Percentiles rank a stretch among this genome's conserved stretches.
phyloP scores from a whole-genome alignment of 2,113 vertebrate genomes.

The Chlamydotis undulata region DNA sequence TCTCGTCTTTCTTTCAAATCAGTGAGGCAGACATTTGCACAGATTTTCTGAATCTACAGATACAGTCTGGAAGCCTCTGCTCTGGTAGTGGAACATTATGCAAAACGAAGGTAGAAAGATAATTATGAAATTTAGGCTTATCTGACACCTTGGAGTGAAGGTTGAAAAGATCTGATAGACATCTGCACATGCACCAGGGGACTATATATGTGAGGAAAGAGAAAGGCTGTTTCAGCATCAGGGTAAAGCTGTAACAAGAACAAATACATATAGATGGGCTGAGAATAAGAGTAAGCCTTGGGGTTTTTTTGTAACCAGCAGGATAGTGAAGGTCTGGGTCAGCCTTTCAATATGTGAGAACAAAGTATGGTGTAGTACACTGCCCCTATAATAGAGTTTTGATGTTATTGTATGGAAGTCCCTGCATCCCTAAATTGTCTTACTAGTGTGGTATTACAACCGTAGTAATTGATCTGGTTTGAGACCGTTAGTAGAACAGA shows the following conservation, averaged over 20 bases:
- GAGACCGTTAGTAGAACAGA: not conserved
- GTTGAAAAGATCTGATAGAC: not conserved
- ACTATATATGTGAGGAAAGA: not conserved
- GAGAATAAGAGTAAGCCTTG: not conserved
- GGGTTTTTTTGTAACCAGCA: not conserved
- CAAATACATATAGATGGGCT: not conserved
- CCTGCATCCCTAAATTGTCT: not conserved
- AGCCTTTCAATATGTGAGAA: not conserved
- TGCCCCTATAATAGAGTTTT: not conserved
- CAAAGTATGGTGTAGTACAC: not conserved
- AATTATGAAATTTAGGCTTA: not conserved
- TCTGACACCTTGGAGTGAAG: not conserved
- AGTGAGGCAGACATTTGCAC: not conserved
- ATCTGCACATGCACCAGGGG: not conserved
- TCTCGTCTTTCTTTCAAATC: not conserved
- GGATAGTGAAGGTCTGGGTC: not conserved
- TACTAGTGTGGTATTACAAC: not conserved
- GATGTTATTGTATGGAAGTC: not conserved
- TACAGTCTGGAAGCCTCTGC: not conserved
- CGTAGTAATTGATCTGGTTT: not conserved
- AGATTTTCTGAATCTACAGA: not conserved
- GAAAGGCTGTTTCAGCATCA: not conserved
- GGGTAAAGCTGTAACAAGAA: not conserved
- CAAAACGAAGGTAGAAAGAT: not conserved
- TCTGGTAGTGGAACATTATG: not conserved